Base-by-base conservation (phyloP, 2,113 vertebrate genomes). In the Perca schrenkii region DNA sequence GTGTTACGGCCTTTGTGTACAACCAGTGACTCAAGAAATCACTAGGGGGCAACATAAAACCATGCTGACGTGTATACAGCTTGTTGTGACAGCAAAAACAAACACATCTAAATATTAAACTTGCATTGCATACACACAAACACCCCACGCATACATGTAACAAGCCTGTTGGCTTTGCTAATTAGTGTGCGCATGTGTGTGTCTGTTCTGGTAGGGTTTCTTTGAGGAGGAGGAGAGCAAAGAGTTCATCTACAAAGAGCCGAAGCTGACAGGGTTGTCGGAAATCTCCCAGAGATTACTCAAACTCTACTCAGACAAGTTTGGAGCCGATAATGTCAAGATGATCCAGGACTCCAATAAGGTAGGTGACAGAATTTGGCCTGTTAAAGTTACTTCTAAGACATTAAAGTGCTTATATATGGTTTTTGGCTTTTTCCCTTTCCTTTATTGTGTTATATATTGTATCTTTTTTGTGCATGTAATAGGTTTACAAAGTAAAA, bases 271-370 rank as follows among this genome's bases (percentile, higher is more conserved):
- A 0, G 98, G 97, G 16, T 94, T 99, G 62, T 99, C 98, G 0
- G 98, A 99, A 94, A 99, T 99, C 87, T 99, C 98, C 40, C 98
- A 99, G 85, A 96, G 98, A 77, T 90, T 99, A 80, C 96, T 99
- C 74, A 99, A 99, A 80, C 97, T 99, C 70, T 99, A 99, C 46
- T 98, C 98, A 0, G 98, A 99, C 94, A 99, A 99, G 93, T 99
- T 99, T 61, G 98, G 98, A 85, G 95, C 97, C 13, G 98, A 99
- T 85, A 99, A 99, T 0, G 98, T 99, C 87, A 99, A 99, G 91
- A 99, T 99, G 95, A 99, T 99, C 90, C 98, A 99, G 89, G 98
- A 99, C 91, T 99, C 98, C 81, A 99, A 99, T 82, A 99, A 99
- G 97, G 98, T 99, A 84, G 1, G 17, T 36, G 12, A 43, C 11